Evolutionary conservation across 2,888 invertebrate genomes (phyloP).

Genomic region (Stegana nigrithorax): DNA sequence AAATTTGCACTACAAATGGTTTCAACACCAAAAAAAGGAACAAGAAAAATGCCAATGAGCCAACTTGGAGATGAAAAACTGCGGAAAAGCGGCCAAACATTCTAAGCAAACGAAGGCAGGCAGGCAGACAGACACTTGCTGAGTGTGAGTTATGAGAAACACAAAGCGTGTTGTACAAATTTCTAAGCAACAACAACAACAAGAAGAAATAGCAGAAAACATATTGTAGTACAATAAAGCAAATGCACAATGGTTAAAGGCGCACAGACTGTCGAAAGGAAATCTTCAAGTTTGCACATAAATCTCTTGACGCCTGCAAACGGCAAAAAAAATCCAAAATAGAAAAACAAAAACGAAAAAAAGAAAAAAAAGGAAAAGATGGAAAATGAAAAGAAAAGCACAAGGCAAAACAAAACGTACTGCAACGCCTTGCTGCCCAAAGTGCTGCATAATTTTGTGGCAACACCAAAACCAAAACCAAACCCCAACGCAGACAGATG

Average conservation of each 20-base stretch:
- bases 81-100: conserved; percentile 29
- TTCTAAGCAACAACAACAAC: conserved; percentile 44
- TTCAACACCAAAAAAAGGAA: conserved; percentile 56
- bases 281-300: conserved; percentile 49
- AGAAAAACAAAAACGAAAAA: neutral
- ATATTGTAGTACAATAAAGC: conserved; percentile 15
- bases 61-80: neutral
- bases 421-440: conserved; percentile 31
- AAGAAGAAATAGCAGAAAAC: neutral
- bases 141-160: conserved; percentile 53
- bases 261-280: conserved; percentile 35
- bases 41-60: conserved; percentile 15
- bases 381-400: neutral
- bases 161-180: conserved; percentile 55
- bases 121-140: neutral
- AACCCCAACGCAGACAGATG: conserved; percentile 2
- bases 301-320: conserved; percentile 48
- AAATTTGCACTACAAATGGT: conserved; percentile 65
- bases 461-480: conserved; percentile 13
- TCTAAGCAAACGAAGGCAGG: neutral
- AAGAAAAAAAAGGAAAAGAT: neutral
- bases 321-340: too few relatives aligned
- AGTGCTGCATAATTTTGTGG: conserved; percentile 57
- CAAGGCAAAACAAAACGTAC: conserved; percentile 40
- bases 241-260: conserved; percentile 35